A percentile compares a stretch with the other conserved stretches of the same genome.
Evolutionary conservation across 2,797 vertebrate genomes (phyloP).

Genomic region (Chlorospingus flavigularis): DNA sequence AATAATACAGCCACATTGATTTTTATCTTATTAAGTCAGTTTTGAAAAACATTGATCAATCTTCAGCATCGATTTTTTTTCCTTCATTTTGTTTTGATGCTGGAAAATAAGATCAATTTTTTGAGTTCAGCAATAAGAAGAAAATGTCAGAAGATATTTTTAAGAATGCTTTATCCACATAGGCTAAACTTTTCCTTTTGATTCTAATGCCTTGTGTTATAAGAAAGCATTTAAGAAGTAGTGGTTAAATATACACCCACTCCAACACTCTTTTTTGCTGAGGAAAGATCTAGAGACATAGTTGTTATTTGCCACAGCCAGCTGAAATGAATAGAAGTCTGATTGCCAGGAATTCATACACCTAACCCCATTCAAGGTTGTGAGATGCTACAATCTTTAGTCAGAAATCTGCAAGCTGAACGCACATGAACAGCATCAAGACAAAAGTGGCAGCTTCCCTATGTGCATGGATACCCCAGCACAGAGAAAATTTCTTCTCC

Average conservation of each 20-base stretch:
- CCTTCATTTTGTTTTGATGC: slow-evolving; percentile 50
- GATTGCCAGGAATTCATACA: background rate
- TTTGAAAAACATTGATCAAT: slow-evolving; percentile 61
- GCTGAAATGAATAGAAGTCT: background rate
- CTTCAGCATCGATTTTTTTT: slow-evolving; percentile 47
- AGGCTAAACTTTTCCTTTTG: background rate
- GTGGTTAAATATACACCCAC: background rate
- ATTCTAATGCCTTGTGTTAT: background rate
- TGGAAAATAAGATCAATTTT: slow-evolving; percentile 57
- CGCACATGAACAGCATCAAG: background rate
- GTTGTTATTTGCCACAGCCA: background rate
- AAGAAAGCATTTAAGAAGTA: background rate
- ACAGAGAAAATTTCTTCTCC: background rate
- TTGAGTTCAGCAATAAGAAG: slow-evolving; percentile 43
- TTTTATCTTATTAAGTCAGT: slow-evolving; percentile 60
- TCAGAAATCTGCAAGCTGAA: background rate
- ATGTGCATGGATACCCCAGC: rapidly evolving
- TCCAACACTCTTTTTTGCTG: background rate
- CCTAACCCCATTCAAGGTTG: background rate
- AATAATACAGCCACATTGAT: slow-evolving; percentile 44
- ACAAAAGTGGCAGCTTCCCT: background rate
- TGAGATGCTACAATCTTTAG: background rate
- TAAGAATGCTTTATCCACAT: background rate
- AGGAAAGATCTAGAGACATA: background rate
- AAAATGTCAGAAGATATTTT: slow-evolving; percentile 54